phyloP scores from a whole-genome alignment of 2,888 invertebrate genomes.

The Synanthedon tipuliformis region DNA sequence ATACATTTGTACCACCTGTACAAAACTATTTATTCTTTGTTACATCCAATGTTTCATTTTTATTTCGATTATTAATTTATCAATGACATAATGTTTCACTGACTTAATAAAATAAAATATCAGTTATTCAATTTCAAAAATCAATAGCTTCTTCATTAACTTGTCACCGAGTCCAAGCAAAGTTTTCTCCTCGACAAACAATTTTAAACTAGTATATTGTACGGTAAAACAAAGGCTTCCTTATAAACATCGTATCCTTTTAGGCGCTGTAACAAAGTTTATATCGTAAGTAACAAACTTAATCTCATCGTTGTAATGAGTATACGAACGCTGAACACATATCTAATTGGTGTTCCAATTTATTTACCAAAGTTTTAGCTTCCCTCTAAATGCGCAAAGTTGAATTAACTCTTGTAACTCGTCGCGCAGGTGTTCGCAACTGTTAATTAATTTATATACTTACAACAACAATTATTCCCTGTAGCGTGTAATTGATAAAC shows the following conservation, averaged over 20 bases:
- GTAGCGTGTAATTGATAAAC: constrained; percentile 41
- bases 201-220: neutral
- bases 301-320: constrained; percentile 8
- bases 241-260: neutral
- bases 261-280: constrained; percentile 1
- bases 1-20: no score
- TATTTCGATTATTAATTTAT: no score
- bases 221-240: neutral
- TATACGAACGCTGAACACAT: constrained; percentile 10
- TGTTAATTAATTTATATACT: constrained; percentile 46
- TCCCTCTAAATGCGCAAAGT: constrained; percentile 28
- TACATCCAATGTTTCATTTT: no score
- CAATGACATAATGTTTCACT: no score
- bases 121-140: no score
- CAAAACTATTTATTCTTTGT: no score
- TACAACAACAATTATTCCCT: constrained; percentile 29
- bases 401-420: constrained; percentile 32
- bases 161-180: no score
- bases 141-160: no score
- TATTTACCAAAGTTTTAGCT: constrained; percentile 30
- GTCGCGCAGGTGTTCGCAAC: constrained; percentile 38
- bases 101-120: no score
- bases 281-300: constrained; percentile 5
- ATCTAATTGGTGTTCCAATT: constrained; percentile 29
- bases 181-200: no score